Percentiles rank a stretch among this genome's conserved stretches.
Conservation (phyloP, 2,888 invertebrate genomes). For the Gnatocerus cornutus region DNA sequence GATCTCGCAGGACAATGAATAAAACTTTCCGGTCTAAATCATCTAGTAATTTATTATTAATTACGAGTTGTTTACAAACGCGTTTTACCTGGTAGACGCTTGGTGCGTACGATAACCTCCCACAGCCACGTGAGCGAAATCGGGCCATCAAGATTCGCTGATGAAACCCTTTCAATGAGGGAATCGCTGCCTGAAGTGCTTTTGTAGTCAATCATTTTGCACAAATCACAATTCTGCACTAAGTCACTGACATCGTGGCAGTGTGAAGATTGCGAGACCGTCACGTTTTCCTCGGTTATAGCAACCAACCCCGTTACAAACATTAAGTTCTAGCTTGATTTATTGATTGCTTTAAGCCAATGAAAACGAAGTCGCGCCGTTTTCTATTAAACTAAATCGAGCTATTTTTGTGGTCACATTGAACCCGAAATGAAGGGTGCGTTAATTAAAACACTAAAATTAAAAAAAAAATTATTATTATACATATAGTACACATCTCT, state of each 20-base stretch:
- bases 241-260: conserved; percentile 41
- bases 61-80: background rate
- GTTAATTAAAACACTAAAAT: background rate
- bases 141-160: conserved; percentile 53
- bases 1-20: conserved; percentile 81
- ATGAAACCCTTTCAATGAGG: conserved; percentile 34
- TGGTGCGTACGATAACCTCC: conserved; percentile 86
- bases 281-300: conserved; percentile 41
- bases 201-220: conserved; percentile 47
- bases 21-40: conserved; percentile 79
- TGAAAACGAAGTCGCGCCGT: conserved; percentile 13
- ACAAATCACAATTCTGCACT: conserved; percentile 2
- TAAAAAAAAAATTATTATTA: background rate
- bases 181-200: conserved; percentile 39
- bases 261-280: conserved; percentile 29
- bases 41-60: conserved; percentile 55
- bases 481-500: conserved; percentile 14
- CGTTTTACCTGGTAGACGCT: conserved; percentile 77
- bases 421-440: background rate
- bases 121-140: conserved; percentile 83
- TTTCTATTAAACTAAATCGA: conserved; percentile 6
- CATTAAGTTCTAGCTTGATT: conserved; percentile 28
- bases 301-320: conserved; percentile 45
- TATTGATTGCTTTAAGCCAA: conserved; percentile 37
- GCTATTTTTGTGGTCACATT: background rate